These are phyloP conservation scores for Hydroisotoma schaefferi DNA, from an alignment of 2,888 invertebrate species.

Conservation along the genomic window DNA sequence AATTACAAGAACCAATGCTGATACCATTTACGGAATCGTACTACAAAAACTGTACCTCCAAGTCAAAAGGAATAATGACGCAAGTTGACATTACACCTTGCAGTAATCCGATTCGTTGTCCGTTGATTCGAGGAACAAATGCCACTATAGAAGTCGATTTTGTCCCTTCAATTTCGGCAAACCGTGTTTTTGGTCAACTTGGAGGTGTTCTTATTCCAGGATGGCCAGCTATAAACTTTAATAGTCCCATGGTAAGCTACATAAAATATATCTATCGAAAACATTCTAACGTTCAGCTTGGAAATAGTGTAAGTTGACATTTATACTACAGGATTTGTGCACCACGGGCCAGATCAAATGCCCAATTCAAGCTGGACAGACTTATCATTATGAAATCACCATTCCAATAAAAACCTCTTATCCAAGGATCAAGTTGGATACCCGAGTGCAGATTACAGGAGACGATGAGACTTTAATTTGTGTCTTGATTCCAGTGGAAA, in stretches of 20 bases:
- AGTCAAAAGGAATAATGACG: not conserved
- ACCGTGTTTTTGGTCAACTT: conserved; percentile 20
- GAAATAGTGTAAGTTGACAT: too few relatives aligned
- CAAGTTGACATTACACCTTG: not conserved
- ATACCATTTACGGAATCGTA: not conserved
- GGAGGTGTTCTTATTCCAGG: conserved; percentile 16
- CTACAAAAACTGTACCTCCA: not conserved
- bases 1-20: not conserved
- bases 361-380: conserved; percentile 21
- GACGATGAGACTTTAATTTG: conserved; percentile 24
- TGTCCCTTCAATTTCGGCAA: conserved; percentile 14
- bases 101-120: conserved; percentile 11
- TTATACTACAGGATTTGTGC: conserved; percentile 29
- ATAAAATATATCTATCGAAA: too few relatives aligned
- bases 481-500: conserved; percentile 36
- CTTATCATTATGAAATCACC: conserved; percentile 22
- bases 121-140: conserved; percentile 23
- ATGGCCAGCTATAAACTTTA: conserved; percentile 20
- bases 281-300: too few relatives aligned
- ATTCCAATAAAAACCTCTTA: conserved; percentile 20
- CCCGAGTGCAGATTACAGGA: conserved; percentile 22
- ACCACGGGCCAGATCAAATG: conserved; percentile 23
- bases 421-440: conserved; percentile 24
- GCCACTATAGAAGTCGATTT: conserved; percentile 36
- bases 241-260: conserved; percentile 28